These are phyloP conservation scores for Plebejus melissa DNA, from an alignment of 2,888 invertebrate species.

Conservation along the genomic window DNA sequence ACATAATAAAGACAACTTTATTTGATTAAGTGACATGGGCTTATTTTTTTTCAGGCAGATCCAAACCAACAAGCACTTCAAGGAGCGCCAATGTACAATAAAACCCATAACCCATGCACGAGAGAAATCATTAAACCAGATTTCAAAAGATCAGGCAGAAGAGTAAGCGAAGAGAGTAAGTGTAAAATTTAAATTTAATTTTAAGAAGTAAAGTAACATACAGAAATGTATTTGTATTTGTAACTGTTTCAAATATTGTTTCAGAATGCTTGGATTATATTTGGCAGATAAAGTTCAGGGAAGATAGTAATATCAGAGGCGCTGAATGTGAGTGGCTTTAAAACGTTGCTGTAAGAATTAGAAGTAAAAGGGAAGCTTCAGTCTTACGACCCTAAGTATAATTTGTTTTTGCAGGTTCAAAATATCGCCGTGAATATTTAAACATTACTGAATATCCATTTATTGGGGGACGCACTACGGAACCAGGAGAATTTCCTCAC, in stretches of 20 bases:
- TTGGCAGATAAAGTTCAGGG: constrained; percentile 29
- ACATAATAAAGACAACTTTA: neutral
- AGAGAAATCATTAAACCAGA: neutral
- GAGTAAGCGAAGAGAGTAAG: constrained; percentile 14
- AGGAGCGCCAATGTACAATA: neutral
- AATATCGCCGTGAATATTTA: constrained; percentile 11
- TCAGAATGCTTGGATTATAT: constrained; percentile 31
- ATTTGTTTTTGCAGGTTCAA: neutral
- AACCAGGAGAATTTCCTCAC: constrained; percentile 42
- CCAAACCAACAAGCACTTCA: constrained; percentile 15
- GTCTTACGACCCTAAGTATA: neutral
- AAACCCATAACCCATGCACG: constrained; percentile 5
- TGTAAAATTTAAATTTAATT: neutral
- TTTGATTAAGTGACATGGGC: neutral
- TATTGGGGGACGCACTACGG: constrained; percentile 34
- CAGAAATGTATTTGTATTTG: neutral
- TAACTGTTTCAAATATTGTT: neutral
- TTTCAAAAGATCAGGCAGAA: neutral
- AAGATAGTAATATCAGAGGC: neutral
- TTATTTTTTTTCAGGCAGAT: neutral
- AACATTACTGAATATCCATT: constrained; percentile 6
- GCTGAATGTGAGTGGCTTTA: neutral
- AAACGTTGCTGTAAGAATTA: neutral
- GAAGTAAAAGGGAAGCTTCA: neutral
- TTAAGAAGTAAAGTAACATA: neutral